Percentiles rank a stretch among this genome's conserved stretches.
Evolutionary conservation across 53 echinoderm and acorn worm genomes (phyloP).

Genomic region (Henricia sp.): DNA sequence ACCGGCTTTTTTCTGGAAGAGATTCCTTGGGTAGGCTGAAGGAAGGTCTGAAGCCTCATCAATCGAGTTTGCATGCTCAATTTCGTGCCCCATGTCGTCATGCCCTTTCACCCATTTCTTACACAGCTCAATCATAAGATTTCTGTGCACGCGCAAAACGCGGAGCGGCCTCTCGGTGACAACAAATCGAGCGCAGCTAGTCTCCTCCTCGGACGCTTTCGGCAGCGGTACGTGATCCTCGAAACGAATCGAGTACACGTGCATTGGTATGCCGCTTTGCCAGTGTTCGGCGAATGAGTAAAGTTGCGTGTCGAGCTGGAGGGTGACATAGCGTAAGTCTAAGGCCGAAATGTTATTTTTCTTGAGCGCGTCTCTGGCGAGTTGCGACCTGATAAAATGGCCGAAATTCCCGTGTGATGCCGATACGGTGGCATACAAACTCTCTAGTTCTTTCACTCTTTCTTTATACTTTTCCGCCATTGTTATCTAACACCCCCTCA

Average conservation of each 20-base stretch:
- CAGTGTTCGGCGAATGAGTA: constrained; percentile 14
- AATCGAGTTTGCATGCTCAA: not conserved
- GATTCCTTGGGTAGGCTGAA: not conserved
- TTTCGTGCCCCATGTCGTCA: constrained; percentile 3
- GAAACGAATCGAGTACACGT: constrained; percentile 36
- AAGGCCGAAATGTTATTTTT: constrained; percentile 24
- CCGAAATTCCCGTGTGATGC: constrained; percentile 4
- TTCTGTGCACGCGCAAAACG: constrained; percentile 12
- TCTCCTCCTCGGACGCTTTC: constrained; percentile 27
- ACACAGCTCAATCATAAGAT: constrained; percentile 12
- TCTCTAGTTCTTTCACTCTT: constrained; percentile 10
- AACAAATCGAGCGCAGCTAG: constrained; percentile 37
- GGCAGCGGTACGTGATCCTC: constrained; percentile 19
- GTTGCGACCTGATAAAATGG: constrained; percentile 17
- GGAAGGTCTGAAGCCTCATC: not conserved
- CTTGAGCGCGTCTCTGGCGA: constrained; percentile 23
- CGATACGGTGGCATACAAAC: not conserved
- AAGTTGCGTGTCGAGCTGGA: constrained; percentile 4
- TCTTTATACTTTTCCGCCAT: constrained; percentile 17
- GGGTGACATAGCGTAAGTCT: constrained; percentile 34
- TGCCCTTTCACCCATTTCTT: constrained; percentile 22
- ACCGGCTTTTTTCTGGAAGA: constrained; percentile 16
- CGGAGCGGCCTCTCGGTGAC: constrained; percentile 13
- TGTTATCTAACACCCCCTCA: too few species aligned
- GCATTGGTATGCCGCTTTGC: not conserved